These are phyloP conservation scores for Meiosimyza decipiens DNA, from an alignment of 2,888 invertebrate species.

Conservation along the genomic window DNA sequence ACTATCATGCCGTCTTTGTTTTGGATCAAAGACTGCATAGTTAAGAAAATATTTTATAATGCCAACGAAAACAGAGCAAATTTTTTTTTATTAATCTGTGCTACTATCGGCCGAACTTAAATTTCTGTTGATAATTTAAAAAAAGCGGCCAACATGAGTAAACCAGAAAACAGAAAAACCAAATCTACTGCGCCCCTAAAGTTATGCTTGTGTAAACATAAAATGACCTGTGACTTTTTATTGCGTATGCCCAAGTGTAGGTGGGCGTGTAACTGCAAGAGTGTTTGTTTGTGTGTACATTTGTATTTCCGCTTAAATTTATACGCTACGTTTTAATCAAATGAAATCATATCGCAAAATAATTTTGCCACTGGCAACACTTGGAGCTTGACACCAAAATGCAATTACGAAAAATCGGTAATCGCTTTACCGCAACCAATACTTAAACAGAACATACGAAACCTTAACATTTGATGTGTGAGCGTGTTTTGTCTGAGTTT, in stretches of 20 bases:
- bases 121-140: too few species aligned
- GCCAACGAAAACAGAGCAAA: too few species aligned
- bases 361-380: conserved; percentile 23
- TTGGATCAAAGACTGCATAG: too few species aligned
- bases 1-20: too few species aligned
- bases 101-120: too few species aligned
- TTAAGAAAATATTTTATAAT: too few species aligned
- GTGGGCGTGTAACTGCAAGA: too few species aligned
- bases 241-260: too few species aligned
- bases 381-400: conserved; percentile 7
- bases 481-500: not conserved
- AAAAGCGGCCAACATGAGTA: not conserved
- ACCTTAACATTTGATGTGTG: not conserved
- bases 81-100: too few species aligned
- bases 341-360: conserved; percentile 15
- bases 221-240: not conserved
- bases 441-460: conserved; percentile 11
- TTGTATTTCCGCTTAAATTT: not conserved
- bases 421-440: conserved; percentile 30
- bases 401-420: conserved; percentile 29
- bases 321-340: not conserved
- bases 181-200: conserved; percentile 1
- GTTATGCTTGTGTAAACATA: conserved; percentile 8
- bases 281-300: not conserved
- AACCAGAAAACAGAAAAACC: not conserved